phyloP scores from a whole-genome alignment of 1,140 invertebrate genomes.

The Drosophila prosaltans region DNA sequence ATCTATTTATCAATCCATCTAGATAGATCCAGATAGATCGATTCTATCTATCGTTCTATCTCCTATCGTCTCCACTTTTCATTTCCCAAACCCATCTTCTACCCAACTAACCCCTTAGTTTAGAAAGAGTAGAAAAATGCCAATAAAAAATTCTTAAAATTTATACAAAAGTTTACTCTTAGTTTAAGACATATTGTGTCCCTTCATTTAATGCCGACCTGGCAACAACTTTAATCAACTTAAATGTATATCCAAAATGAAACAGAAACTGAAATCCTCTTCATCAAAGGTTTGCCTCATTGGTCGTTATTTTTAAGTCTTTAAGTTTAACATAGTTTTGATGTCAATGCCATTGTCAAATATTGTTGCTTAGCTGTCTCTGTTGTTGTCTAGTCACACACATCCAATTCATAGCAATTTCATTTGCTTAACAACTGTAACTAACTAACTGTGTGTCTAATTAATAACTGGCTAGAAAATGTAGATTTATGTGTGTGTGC shows the following conservation, averaged over 20 bases:
- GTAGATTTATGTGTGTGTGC: slow-evolving; percentile 37
- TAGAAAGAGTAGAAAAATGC: not conserved
- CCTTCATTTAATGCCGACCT: not conserved
- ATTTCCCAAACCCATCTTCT: not conserved
- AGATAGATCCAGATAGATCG: too few relatives aligned
- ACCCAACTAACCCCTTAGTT: too few relatives aligned
- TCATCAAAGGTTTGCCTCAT: not conserved
- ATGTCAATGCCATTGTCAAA: slow-evolving; percentile 71
- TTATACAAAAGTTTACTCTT: not conserved
- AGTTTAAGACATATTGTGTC: not conserved
- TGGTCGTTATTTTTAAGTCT: not conserved
- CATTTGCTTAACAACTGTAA: slow-evolving; percentile 57
- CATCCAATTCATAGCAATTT: slow-evolving; percentile 4
- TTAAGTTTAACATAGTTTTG: slow-evolving; percentile 29
- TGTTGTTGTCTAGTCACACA: not conserved
- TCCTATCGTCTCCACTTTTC: too few relatives aligned
- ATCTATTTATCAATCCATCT: too few relatives aligned
- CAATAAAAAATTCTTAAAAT: not conserved
- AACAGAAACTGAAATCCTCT: not conserved
- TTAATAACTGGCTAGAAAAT: slow-evolving; percentile 43
- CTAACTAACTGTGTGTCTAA: slow-evolving; percentile 51
- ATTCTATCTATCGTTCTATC: too few relatives aligned
- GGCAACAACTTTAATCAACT: not conserved
- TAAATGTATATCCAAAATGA: not conserved
- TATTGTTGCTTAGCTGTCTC: slow-evolving; percentile 2